Evolutionary conservation across 2,797 vertebrate genomes (phyloP).

Genomic region (Mareca strepera): DNA sequence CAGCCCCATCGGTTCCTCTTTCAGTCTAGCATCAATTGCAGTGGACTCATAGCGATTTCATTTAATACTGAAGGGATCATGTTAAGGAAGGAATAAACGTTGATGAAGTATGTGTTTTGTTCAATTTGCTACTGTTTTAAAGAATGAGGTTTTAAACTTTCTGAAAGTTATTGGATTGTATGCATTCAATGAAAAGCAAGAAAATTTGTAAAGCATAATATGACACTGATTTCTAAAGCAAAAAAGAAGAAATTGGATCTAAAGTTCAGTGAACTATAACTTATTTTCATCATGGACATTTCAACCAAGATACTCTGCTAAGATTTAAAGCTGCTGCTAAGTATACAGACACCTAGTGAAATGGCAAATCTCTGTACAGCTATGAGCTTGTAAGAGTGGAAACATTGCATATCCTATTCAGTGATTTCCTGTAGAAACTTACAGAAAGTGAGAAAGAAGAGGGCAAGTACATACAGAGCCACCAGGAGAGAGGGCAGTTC

Average conservation of each 20-base stretch:
- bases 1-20: background rate
- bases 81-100: background rate
- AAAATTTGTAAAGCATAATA: background rate
- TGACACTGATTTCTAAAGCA: background rate
- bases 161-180: background rate
- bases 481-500: background rate
- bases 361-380: background rate
- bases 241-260: background rate
- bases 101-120: background rate
- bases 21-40: background rate
- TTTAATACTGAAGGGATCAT: background rate
- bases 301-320: background rate
- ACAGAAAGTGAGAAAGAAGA: background rate
- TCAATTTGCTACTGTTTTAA: conserved; percentile 22
- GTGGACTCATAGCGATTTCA: background rate
- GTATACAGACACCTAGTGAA: background rate
- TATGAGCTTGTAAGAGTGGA: background rate
- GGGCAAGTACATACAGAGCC: background rate
- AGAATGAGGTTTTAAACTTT: background rate
- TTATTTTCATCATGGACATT: background rate
- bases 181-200: background rate
- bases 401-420: background rate
- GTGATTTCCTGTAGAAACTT: background rate
- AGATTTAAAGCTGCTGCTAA: background rate
- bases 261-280: background rate